Evolutionary conservation across 2,113 vertebrate genomes (phyloP).

Genomic region (Callopanchax toddi): DNA sequence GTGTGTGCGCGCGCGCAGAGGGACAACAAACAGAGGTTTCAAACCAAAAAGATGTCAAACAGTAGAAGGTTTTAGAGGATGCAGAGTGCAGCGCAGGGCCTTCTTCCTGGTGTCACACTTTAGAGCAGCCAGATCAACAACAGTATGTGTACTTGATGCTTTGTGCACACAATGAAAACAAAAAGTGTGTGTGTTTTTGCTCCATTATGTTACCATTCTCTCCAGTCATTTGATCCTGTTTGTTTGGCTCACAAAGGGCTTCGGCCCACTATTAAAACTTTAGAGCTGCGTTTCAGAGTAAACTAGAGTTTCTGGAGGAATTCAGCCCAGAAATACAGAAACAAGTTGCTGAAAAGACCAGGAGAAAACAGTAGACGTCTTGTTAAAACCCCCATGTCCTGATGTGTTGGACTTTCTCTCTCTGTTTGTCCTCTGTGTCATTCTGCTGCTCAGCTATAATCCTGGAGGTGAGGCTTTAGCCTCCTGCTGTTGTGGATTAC

Average conservation of each 20-base stretch:
- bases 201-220: constrained; percentile 13
- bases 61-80: no score
- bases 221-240: constrained; percentile 15
- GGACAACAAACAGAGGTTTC: no score
- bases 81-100: no score
- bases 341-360: background rate
- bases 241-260: constrained; percentile 11
- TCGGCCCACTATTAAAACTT: constrained; percentile 21
- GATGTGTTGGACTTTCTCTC: constrained; percentile 1
- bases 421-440: background rate
- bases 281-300: constrained; percentile 8
- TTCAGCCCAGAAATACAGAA: constrained; percentile 4
- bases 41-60: no score
- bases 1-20: no score
- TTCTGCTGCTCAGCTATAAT: constrained; percentile 6
- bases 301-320: constrained; percentile 14
- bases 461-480: constrained; percentile 14
- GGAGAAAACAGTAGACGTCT: constrained; percentile 4
- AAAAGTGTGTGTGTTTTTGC: background rate
- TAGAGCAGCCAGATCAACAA: constrained; percentile 13
- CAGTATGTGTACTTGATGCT: background rate
- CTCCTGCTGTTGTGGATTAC: constrained; percentile 6
- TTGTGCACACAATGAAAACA: background rate
- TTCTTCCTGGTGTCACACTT: no score
- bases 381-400: constrained; percentile 14